phyloP scores from a whole-genome alignment of 2,113 vertebrate species.

The Hiodon alosoides region DNA sequence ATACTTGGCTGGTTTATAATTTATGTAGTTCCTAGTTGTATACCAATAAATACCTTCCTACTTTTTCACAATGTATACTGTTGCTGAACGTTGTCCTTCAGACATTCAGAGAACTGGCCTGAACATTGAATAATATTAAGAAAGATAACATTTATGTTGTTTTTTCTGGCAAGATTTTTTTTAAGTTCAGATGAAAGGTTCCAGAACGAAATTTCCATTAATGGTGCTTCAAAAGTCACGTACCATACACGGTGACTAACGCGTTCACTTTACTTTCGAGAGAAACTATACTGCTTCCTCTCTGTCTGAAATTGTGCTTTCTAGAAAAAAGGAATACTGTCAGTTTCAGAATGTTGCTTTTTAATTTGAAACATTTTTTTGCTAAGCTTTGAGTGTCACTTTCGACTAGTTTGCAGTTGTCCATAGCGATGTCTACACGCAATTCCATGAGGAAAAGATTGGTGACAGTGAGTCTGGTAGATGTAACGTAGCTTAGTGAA shows the following conservation, averaged over 20 bases:
- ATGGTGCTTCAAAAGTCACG: constrained; percentile 10
- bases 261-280: neutral
- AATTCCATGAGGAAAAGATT: constrained; percentile 52
- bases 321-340: constrained; percentile 48
- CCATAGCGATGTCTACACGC: constrained; percentile 49
- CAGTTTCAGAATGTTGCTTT: constrained; percentile 47
- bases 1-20: neutral
- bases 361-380: constrained; percentile 11
- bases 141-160: neutral
- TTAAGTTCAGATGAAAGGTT: neutral
- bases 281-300: neutral
- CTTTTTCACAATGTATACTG: too few species aligned
- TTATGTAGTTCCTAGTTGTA: too few species aligned
- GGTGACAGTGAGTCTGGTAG: constrained; percentile 55
- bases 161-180: neutral
- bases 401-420: constrained; percentile 42
- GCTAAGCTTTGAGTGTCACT: constrained; percentile 48
- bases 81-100: neutral
- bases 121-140: neutral
- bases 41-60: too few species aligned
- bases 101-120: neutral
- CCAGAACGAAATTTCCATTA: neutral
- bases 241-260: neutral
- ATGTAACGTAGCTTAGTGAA: constrained; percentile 63
- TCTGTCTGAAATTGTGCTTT: constrained; percentile 11